Conservation (phyloP, 2,797 vertebrate species). For the Pipistrellus nathusii region DNA sequence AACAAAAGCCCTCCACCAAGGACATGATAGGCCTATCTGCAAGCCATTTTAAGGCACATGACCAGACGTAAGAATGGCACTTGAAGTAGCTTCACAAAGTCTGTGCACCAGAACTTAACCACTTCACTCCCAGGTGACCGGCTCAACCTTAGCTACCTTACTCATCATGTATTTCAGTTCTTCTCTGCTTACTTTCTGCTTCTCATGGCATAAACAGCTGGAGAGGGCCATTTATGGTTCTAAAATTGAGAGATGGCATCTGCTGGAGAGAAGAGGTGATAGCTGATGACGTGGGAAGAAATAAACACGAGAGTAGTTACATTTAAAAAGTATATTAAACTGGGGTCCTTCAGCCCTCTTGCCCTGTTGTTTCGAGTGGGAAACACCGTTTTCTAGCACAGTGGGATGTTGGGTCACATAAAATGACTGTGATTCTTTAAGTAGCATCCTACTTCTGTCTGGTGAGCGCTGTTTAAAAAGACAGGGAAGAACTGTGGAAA, state of each 20-base stretch:
- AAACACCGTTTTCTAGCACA: background rate
- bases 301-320: background rate
- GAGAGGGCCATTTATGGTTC: background rate
- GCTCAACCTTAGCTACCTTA: background rate
- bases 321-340: background rate
- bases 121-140: background rate
- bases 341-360: background rate
- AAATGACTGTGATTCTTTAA: background rate
- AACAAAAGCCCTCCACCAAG: background rate
- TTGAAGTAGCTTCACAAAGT: background rate
- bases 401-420: background rate
- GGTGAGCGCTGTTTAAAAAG: background rate
- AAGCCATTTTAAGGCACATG: background rate
- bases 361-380: background rate
- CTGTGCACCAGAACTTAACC: background rate
- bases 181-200: conserved; percentile 27
- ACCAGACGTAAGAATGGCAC: background rate
- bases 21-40: background rate
- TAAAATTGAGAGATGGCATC: background rate
- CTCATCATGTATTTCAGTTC: background rate
- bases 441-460: background rate
- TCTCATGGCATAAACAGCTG: background rate
- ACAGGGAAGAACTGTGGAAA: background rate
- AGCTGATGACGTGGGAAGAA: background rate
- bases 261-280: background rate